Conservation (phyloP, 2,888 invertebrate species). For the Microplitis deprimator region DNA sequence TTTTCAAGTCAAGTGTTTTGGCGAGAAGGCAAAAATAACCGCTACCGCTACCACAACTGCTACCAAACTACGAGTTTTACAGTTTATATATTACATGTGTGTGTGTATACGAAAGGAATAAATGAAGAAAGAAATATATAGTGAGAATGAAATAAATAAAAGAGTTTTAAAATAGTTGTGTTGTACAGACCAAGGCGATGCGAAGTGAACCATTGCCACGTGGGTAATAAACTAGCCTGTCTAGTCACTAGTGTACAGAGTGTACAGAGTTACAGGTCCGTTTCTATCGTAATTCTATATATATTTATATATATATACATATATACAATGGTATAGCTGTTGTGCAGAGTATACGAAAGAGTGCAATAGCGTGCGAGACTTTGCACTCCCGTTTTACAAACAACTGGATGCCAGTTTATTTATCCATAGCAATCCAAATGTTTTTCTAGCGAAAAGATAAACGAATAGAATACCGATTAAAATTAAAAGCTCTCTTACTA, state of each 20-base stretch:
- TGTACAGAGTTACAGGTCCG: neutral
- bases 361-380: slow-evolving; percentile 19
- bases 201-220: slow-evolving; percentile 20
- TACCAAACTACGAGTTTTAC: neutral
- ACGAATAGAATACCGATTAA: slow-evolving; percentile 20
- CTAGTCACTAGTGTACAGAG: neutral
- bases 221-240: slow-evolving; percentile 35
- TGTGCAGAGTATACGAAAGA: neutral
- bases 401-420: slow-evolving; percentile 26
- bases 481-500: slow-evolving; percentile 21
- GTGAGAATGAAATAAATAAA: slow-evolving; percentile 14
- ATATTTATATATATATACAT: slow-evolving; percentile 8
- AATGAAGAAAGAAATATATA: neutral
- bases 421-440: slow-evolving; percentile 3
- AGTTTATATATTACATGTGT: neutral
- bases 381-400: slow-evolving; percentile 33
- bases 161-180: neutral
- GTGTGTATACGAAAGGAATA: neutral
- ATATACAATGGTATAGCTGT: neutral
- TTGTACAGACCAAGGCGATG: neutral
- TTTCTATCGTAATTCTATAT: neutral
- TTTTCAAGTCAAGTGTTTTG: slow-evolving; percentile 21
- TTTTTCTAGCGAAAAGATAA: slow-evolving; percentile 25
- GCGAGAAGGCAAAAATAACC: slow-evolving; percentile 33
- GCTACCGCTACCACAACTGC: slow-evolving; percentile 7